Conservation (phyloP, 2,888 invertebrate genomes). For the Hermaeophaga mercurialis region DNA sequence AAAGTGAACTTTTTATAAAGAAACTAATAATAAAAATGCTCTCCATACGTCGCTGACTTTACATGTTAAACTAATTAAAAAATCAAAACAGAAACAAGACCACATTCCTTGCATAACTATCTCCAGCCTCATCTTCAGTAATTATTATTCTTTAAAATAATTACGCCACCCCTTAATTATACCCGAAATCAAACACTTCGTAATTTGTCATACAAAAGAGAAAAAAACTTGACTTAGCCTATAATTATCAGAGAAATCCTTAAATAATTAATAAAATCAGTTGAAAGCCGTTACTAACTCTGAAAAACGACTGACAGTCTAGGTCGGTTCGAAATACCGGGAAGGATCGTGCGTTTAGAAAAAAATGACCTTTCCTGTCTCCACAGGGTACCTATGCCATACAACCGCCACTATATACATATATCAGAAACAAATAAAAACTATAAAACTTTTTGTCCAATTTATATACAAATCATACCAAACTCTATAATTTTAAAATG, state of each 20-base stretch:
- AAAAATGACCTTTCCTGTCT: constrained; percentile 25
- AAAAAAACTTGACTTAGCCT: constrained; percentile 24
- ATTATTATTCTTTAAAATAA: constrained; percentile 24
- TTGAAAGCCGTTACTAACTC: constrained; percentile 37
- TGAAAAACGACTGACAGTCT: constrained; percentile 37
- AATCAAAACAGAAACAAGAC: not conserved
- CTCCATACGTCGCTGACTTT: no score
- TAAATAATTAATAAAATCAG: constrained; percentile 37
- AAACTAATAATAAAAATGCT: no score
- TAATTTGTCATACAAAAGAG: constrained; percentile 30
- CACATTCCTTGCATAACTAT: constrained; percentile 18
- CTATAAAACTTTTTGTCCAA: no score
- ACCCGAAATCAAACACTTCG: constrained; percentile 24
- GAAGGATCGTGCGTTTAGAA: constrained; percentile 29
- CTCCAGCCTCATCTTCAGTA: constrained; percentile 6
- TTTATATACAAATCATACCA: no score
- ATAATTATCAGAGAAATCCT: constrained; percentile 33
- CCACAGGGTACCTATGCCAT: constrained; percentile 20
- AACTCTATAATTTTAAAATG: no score
- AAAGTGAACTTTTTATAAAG: no score
- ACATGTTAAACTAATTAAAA: constrained; percentile 5
- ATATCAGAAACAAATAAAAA: no score
- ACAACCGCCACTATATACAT: no score
- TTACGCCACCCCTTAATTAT: constrained; percentile 31
- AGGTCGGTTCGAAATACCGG: constrained; percentile 30